Evolutionary conservation across 2,797 vertebrate genomes (phyloP).

Genomic region (Mallotus villosus): DNA sequence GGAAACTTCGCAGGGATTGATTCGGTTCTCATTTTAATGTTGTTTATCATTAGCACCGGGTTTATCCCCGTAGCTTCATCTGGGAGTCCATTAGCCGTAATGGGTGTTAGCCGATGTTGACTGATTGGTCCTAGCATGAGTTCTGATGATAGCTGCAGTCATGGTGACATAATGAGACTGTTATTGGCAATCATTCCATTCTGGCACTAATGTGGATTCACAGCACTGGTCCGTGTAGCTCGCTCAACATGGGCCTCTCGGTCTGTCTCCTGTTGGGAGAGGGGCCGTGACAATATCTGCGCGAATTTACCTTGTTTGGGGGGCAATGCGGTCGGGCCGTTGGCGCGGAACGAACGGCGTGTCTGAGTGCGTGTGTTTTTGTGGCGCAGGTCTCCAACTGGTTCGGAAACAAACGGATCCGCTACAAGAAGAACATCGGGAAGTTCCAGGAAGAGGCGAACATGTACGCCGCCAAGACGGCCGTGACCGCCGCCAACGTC

Average conservation of each 20-base stretch:
- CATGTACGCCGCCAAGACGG: constrained; percentile 99
- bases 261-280: constrained; percentile 38
- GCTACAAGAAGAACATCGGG: constrained; percentile 99
- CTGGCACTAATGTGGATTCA: constrained; percentile 74
- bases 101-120: constrained; percentile 77
- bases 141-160: constrained; percentile 76
- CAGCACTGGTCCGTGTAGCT: constrained; percentile 62
- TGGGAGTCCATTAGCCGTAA: constrained; percentile 79
- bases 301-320: constrained; percentile 6
- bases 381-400: constrained; percentile 96
- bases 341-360: constrained; percentile 34
- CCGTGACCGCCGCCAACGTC: constrained; percentile 94
- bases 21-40: constrained; percentile 80
- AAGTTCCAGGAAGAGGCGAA: constrained; percentile 99
- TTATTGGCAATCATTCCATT: constrained; percentile 78
- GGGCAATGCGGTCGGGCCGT: constrained; percentile 26
- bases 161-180: constrained; percentile 76
- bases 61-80: constrained; percentile 75
- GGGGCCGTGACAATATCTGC: constrained; percentile 35
- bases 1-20: constrained; percentile 76
- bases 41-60: constrained; percentile 78
- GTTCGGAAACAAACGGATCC: constrained; percentile 99
- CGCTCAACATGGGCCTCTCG: constrained; percentile 27
- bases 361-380: constrained; percentile 19
- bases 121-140: constrained; percentile 73